Percentiles rank a stretch among this genome's conserved stretches.
These are phyloP conservation scores for Kobus ellipsiprymnus DNA, from an alignment of 2,113 vertebrate species.

Conservation along the genomic window DNA sequence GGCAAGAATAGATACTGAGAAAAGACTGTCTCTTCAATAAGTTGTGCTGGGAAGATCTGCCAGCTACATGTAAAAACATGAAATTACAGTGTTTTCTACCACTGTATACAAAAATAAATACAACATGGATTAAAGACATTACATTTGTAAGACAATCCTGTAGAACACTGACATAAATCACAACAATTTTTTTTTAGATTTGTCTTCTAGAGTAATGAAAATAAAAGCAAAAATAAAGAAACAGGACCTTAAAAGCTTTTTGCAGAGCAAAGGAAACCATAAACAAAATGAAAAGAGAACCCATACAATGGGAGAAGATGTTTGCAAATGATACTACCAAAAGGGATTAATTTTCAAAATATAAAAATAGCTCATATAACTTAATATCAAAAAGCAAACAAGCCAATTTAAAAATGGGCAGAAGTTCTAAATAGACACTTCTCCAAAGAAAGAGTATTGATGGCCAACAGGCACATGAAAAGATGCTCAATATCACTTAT, in stretches of 20 bases:
- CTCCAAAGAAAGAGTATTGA: background rate
- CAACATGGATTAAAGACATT: background rate
- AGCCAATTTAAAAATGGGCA: background rate
- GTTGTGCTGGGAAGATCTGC: background rate
- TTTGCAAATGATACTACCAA: background rate
- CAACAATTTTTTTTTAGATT: background rate
- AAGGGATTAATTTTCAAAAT: background rate
- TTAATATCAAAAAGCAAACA: background rate
- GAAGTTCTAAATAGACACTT: background rate
- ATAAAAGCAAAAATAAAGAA: background rate
- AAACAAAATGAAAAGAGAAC: background rate
- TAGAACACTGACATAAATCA: background rate
- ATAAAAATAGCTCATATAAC: background rate
- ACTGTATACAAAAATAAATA: background rate
- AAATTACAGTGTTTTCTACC: background rate
- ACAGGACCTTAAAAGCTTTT: background rate
- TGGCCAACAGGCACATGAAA: background rate
- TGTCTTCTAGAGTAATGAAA: background rate
- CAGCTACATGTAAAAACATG: background rate
- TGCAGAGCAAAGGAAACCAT: background rate
- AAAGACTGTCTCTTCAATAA: background rate
- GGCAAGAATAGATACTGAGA: background rate
- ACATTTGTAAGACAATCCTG: background rate
- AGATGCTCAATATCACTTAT: background rate
- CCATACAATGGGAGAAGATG: background rate